Evolutionary conservation across 2,113 vertebrate genomes (phyloP).

Genomic region (Callocephalon fimbriatum): DNA sequence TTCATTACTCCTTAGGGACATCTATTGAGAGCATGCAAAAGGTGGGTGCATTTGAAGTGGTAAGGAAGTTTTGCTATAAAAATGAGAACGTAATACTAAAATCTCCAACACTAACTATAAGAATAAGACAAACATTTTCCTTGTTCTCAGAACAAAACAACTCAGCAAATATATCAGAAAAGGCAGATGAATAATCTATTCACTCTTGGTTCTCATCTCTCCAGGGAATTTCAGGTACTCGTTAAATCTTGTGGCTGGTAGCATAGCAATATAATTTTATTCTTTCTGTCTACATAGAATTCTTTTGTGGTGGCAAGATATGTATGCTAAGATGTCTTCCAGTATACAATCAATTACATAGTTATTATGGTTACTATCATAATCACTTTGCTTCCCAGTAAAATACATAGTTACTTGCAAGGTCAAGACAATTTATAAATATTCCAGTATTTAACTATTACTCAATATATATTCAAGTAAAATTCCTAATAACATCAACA

Average conservation of each 20-base stretch:
- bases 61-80: neutral
- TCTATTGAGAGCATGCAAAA: neutral
- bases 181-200: neutral
- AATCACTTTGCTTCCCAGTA: neutral
- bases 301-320: neutral
- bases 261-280: neutral
- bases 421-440: neutral
- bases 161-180: neutral
- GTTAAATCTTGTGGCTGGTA: neutral
- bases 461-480: neutral
- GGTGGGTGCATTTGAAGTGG: neutral
- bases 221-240: neutral
- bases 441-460: neutral
- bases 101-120: neutral
- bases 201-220: neutral
- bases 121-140: neutral
- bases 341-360: neutral
- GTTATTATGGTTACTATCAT: neutral
- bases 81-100: neutral
- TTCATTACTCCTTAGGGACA: neutral
- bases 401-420: neutral
- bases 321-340: neutral
- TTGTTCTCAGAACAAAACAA: neutral
- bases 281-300: neutral
- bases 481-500: neutral